Percentiles rank a stretch among this genome's conserved stretches.
These are phyloP conservation scores for Sussaba pulchella DNA, from an alignment of 2,888 invertebrate species.

Conservation along the genomic window DNA sequence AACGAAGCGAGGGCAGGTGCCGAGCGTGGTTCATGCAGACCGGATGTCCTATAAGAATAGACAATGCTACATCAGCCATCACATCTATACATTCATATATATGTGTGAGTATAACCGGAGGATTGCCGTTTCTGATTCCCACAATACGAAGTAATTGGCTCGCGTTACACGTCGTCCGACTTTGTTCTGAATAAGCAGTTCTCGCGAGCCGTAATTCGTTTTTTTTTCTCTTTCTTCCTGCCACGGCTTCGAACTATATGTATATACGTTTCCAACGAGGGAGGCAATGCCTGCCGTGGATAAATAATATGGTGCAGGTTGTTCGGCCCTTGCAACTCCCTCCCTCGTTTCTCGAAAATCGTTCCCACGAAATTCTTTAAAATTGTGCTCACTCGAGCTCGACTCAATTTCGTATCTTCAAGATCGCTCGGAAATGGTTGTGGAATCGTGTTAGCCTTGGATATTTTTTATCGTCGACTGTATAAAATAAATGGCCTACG, in stretches of 20 bases:
- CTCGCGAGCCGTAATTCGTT: constrained; percentile 56
- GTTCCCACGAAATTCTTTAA: constrained; percentile 9
- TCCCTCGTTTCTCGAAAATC: neutral
- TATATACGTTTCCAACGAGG: constrained; percentile 32
- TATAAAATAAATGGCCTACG: neutral
- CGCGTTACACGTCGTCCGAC: constrained; percentile 60
- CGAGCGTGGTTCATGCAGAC: constrained; percentile 58
- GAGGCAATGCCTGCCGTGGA: constrained; percentile 16
- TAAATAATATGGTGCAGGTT: constrained; percentile 26
- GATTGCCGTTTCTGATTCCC: constrained; percentile 61
- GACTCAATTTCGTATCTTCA: neutral
- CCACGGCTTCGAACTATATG: too few relatives aligned
- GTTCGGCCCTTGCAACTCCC: neutral
- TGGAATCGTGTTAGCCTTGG: neutral
- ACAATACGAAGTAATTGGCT: constrained; percentile 66
- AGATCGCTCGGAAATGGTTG: neutral
- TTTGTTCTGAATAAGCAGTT: constrained; percentile 61
- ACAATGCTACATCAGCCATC: constrained; percentile 60
- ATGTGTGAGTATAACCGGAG: constrained; percentile 3
- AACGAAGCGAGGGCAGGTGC: constrained; percentile 48
- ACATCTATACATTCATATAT: constrained; percentile 22
- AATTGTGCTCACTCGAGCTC: constrained; percentile 6
- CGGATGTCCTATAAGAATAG: constrained; percentile 62
- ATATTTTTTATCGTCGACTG: neutral
- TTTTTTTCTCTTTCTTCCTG: constrained; percentile 27